A percentile compares a stretch with the other conserved stretches of the same genome.
These are phyloP conservation scores for Porites lutea DNA, from an alignment of 64 coral and sea anemone species.

Conservation along the genomic window DNA sequence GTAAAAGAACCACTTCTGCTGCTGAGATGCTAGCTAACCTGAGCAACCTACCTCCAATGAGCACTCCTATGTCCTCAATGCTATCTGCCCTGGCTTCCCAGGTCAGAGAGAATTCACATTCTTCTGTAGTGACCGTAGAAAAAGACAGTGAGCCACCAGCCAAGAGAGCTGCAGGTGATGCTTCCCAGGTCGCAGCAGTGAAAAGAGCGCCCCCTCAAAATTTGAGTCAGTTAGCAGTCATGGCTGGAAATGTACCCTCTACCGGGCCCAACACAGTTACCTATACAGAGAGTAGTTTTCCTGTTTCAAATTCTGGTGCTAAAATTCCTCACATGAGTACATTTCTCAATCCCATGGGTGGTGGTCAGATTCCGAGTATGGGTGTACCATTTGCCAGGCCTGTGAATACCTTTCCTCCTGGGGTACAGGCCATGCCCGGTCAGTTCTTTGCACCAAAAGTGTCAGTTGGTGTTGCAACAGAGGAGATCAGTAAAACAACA, in stretches of 20 bases:
- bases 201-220: slow-evolving; percentile 14
- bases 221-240: background rate
- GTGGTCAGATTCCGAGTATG: slow-evolving; percentile 31
- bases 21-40: slow-evolving; percentile 90
- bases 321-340: slow-evolving; percentile 80
- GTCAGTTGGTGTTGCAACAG: slow-evolving; percentile 84
- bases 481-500: slow-evolving; percentile 80
- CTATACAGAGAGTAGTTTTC: background rate
- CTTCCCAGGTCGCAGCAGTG: background rate
- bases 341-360: slow-evolving; percentile 68
- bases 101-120: slow-evolving; percentile 29
- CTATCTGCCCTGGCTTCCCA: slow-evolving; percentile 91
- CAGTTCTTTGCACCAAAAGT: slow-evolving; percentile 54
- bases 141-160: slow-evolving; percentile 18
- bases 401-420: slow-evolving; percentile 57
- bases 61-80: slow-evolving; percentile 95
- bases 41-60: slow-evolving; percentile 69
- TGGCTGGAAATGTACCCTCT: background rate
- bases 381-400: slow-evolving; percentile 67
- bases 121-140: background rate
- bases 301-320: slow-evolving; percentile 18
- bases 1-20: slow-evolving; percentile 83
- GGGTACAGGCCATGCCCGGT: slow-evolving; percentile 46
- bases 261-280: background rate
- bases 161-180: slow-evolving; percentile 13